A percentile compares a stretch with the other conserved stretches of the same genome.
phyloP scores from a whole-genome alignment of 2,797 vertebrate species.

The Acanthornis magna region DNA sequence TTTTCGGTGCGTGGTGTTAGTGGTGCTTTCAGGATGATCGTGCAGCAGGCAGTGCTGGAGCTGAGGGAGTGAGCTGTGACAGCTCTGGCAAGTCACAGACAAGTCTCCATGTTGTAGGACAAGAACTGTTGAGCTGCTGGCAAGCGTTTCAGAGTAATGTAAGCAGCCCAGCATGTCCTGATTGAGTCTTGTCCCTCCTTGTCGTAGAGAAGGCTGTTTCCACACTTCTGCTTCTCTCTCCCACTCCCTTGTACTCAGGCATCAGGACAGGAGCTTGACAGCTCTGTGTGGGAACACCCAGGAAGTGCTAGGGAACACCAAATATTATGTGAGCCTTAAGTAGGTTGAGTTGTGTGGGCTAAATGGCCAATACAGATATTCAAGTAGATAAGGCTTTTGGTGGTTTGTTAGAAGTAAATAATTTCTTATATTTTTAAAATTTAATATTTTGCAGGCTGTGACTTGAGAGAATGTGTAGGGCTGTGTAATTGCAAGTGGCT shows the following conservation, averaged over 20 bases:
- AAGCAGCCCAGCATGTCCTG: not conserved
- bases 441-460: not conserved
- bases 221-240: not conserved
- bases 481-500: not conserved
- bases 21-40: not conserved
- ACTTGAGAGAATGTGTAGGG: not conserved
- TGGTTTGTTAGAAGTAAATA: not conserved
- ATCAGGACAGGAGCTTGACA: not conserved
- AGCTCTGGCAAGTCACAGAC: not conserved
- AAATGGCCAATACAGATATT: not conserved
- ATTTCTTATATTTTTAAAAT: not conserved
- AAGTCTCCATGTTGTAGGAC: not conserved
- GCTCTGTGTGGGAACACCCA: not conserved
- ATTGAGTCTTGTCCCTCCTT: not conserved
- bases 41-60: not conserved
- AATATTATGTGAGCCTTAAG: not conserved
- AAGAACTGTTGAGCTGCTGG: not conserved
- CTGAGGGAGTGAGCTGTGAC: not conserved
- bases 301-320: not conserved
- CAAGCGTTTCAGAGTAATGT: not conserved
- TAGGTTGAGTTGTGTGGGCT: not conserved
- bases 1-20: accelerated
- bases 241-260: not conserved
- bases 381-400: not conserved
- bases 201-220: not conserved